Percentiles rank a stretch among this genome's conserved stretches.
phyloP scores from a whole-genome alignment of 2,888 invertebrate genomes.

The Amphiduros pacificus region DNA sequence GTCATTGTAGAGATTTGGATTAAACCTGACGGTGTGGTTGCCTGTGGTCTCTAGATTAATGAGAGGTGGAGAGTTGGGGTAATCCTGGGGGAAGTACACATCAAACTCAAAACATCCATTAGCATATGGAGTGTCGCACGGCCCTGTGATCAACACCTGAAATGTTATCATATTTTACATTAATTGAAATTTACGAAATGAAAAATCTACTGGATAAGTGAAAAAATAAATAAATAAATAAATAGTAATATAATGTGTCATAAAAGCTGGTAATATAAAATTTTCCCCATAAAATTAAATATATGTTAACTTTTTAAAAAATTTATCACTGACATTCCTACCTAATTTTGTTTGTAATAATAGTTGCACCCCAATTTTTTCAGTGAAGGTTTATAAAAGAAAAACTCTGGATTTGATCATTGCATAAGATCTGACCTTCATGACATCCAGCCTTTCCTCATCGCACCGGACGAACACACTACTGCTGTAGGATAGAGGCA shows the following conservation, averaged over 20 bases:
- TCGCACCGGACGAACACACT: constrained; percentile 95
- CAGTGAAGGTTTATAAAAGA: too few relatives aligned
- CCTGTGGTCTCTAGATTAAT: constrained; percentile 61
- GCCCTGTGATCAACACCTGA: constrained; percentile 79
- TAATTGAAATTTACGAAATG: not conserved
- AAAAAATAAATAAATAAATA: not conserved
- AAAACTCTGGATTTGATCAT: too few relatives aligned
- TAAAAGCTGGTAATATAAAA: too few relatives aligned
- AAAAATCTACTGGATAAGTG: not conserved
- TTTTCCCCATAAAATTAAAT: too few relatives aligned
- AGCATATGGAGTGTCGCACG: constrained; percentile 71
- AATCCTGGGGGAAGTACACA: constrained; percentile 60
- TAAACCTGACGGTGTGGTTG: constrained; percentile 59
- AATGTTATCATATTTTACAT: not conserved
- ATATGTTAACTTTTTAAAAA: too few relatives aligned
- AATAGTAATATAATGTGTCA: too few relatives aligned
- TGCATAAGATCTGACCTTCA: constrained; percentile 81
- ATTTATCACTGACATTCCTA: too few relatives aligned
- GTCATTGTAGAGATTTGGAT: constrained; percentile 66
- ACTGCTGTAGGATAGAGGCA: constrained; percentile 89
- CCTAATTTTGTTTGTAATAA: too few relatives aligned
- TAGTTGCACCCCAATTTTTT: too few relatives aligned
- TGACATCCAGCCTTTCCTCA: constrained; percentile 89
- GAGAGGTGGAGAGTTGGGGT: constrained; percentile 59
- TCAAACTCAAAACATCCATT: constrained; percentile 62